Conservation (phyloP, 2,888 invertebrate species). For the Agapostemon virescens region DNA sequence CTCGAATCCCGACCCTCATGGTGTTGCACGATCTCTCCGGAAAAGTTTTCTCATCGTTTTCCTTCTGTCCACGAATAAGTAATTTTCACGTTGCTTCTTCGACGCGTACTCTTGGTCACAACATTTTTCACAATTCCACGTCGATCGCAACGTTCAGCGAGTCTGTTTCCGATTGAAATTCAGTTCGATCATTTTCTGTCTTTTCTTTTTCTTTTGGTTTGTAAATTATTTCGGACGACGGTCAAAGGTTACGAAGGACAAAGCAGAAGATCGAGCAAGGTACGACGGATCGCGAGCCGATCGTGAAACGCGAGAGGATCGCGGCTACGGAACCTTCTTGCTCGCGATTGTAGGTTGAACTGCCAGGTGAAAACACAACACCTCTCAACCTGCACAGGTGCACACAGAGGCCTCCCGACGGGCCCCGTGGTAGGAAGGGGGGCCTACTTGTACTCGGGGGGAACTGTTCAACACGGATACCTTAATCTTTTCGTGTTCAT, state of each 20-base stretch:
- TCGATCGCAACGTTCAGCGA: not conserved
- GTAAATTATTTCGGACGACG: not conserved
- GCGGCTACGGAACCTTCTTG: slow-evolving; percentile 71
- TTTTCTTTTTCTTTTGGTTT: not conserved
- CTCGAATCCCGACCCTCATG: not conserved
- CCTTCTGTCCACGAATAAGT: not conserved
- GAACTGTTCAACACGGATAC: slow-evolving; percentile 60
- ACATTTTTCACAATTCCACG: not conserved
- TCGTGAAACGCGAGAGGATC: slow-evolving; percentile 49
- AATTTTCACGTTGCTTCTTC: not conserved
- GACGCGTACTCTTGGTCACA: not conserved
- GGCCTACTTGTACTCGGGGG: slow-evolving; percentile 70
- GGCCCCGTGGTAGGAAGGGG: slow-evolving; percentile 68
- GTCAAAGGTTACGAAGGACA: not conserved
- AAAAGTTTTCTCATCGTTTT: not conserved
- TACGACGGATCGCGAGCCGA: slow-evolving; percentile 12
- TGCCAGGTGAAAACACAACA: slow-evolving; percentile 80
- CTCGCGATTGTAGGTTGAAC: slow-evolving; percentile 77
- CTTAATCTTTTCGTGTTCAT: slow-evolving; percentile 47
- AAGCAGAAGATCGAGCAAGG: not conserved
- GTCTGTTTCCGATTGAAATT: not conserved
- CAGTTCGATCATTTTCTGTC: not conserved
- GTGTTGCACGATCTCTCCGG: not conserved
- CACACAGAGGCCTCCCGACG: slow-evolving; percentile 70
- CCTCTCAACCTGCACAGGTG: slow-evolving; percentile 77